Conservation (phyloP, 2,888 invertebrate genomes). For the Eudemis profundana region DNA sequence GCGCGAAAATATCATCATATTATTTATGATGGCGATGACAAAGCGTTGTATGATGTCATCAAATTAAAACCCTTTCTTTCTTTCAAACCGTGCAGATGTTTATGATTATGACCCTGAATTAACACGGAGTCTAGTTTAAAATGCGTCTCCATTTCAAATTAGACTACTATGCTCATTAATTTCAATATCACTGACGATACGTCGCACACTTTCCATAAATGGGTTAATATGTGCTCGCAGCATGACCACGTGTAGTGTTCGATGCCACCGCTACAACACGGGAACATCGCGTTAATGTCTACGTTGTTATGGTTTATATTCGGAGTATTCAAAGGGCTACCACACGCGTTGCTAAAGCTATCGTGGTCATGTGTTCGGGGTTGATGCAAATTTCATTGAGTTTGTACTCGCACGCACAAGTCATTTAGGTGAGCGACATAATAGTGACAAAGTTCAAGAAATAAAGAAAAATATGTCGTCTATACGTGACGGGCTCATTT, state of each 20-base stretch:
- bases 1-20: too few relatives aligned
- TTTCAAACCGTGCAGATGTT: too few relatives aligned
- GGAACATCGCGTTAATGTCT: neutral
- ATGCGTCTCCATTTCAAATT: too few relatives aligned
- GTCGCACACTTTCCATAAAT: conserved; percentile 14
- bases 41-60: too few relatives aligned
- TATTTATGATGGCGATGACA: too few relatives aligned
- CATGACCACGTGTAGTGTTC: conserved; percentile 4
- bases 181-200: neutral
- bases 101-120: too few relatives aligned
- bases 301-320: neutral
- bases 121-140: too few relatives aligned
- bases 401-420: neutral
- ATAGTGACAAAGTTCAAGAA: too few relatives aligned
- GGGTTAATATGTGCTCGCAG: conserved; percentile 3
- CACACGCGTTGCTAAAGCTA: conserved; percentile 17
- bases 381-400: conserved; percentile 5
- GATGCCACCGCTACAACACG: neutral
- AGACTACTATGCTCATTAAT: neutral
- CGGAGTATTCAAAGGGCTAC: neutral
- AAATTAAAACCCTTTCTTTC: too few relatives aligned
- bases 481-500: too few relatives aligned
- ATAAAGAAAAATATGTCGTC: too few relatives aligned
- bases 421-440: too few relatives aligned
- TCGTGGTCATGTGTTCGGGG: neutral